Conservation (phyloP, 2,797 vertebrate genomes). For the Margarornis squamiger region DNA sequence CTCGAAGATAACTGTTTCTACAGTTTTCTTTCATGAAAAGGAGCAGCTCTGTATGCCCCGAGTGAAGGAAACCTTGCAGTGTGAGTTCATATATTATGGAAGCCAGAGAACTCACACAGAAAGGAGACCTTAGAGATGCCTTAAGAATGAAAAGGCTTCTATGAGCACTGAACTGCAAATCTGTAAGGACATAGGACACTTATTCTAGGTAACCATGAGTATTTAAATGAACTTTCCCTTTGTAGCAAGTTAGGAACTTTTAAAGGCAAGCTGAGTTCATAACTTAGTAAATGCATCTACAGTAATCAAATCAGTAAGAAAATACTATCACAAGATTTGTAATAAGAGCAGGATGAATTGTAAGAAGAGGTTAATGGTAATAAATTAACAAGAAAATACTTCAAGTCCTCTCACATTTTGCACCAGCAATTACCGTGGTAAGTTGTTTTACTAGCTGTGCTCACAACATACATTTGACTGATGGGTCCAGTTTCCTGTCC, state of each 20-base stretch:
- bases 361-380: background rate
- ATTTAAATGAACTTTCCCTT: background rate
- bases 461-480: background rate
- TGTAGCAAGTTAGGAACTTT: background rate
- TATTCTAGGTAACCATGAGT: background rate
- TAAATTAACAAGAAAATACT: background rate
- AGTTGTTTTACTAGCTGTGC: background rate
- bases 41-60: background rate
- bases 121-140: background rate
- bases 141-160: background rate
- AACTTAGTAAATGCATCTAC: background rate
- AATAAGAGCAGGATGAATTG: background rate
- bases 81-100: background rate
- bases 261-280: background rate
- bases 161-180: background rate
- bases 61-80: rapidly evolving
- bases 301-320: background rate
- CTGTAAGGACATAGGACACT: background rate
- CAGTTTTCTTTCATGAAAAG: background rate
- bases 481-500: background rate
- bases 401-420: background rate
- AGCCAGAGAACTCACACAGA: background rate
- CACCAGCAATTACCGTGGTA: background rate
- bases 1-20: background rate
- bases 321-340: background rate